phyloP scores from a whole-genome alignment of 1,140 invertebrate species.

The Saxidomus purpurata region DNA sequence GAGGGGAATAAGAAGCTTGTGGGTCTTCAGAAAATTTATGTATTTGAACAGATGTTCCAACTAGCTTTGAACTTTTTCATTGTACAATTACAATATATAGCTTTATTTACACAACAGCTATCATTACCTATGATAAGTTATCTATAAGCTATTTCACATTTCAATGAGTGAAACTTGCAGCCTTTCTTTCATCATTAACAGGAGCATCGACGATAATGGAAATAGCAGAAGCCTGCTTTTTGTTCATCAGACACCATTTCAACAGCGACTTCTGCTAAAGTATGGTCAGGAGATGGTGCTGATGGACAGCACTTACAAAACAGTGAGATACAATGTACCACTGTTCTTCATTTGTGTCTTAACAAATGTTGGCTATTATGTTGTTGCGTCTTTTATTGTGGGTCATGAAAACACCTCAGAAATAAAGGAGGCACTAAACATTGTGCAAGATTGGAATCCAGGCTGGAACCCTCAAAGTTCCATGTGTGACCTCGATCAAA shows the following conservation, averaged over 20 bases:
- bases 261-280: not conserved
- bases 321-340: not conserved
- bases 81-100: no score
- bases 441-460: not conserved
- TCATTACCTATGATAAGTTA: no score
- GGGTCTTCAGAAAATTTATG: no score
- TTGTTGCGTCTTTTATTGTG: not conserved
- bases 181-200: no score
- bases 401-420: not conserved
- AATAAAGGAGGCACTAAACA: not conserved
- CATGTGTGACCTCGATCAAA: conserved; percentile 1
- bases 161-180: no score
- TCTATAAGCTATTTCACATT: no score
- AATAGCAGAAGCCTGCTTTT: not conserved
- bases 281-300: not conserved
- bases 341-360: not conserved
- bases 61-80: no score
- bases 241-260: conserved; percentile 17
- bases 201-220: not conserved
- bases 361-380: not conserved
- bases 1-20: no score
- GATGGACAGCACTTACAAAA: conserved; percentile 17
- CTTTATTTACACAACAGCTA: no score
- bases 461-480: not conserved
- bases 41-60: no score